Evolutionary conservation across 2,888 invertebrate genomes (phyloP).

Genomic region (Metopia argyrocephala): DNA sequence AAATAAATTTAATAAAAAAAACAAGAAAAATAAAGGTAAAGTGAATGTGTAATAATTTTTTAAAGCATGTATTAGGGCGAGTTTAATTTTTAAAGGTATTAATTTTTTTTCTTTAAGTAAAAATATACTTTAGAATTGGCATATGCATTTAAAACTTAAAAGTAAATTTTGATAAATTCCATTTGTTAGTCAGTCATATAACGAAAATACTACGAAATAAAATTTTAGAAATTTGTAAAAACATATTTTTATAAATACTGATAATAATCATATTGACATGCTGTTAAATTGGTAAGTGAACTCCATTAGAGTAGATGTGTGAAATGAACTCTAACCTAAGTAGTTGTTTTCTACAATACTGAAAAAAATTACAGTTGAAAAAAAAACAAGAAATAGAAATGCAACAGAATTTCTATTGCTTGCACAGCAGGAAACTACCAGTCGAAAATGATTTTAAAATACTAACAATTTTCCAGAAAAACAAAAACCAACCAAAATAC

Average conservation of each 20-base stretch:
- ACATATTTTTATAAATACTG: neutral
- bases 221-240: too few relatives aligned
- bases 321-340: neutral
- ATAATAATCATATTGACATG: neutral
- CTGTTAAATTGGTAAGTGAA: neutral
- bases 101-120: too few relatives aligned
- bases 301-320: neutral
- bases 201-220: too few relatives aligned
- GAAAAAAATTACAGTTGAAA: neutral
- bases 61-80: too few relatives aligned
- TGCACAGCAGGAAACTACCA: neutral
- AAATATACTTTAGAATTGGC: too few relatives aligned
- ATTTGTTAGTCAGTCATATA: too few relatives aligned
- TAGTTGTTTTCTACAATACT: neutral
- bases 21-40: neutral
- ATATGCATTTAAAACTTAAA: too few relatives aligned
- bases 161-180: too few relatives aligned
- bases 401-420: neutral
- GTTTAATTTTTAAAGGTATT: too few relatives aligned
- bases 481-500: constrained; percentile 18
- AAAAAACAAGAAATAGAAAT: neutral
- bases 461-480: constrained; percentile 18
- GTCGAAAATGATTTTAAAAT: constrained; percentile 33
- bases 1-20: neutral
- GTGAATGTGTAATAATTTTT: neutral